phyloP scores from a whole-genome alignment of 1,140 invertebrate species.

The Tetramorium parvispinum region DNA sequence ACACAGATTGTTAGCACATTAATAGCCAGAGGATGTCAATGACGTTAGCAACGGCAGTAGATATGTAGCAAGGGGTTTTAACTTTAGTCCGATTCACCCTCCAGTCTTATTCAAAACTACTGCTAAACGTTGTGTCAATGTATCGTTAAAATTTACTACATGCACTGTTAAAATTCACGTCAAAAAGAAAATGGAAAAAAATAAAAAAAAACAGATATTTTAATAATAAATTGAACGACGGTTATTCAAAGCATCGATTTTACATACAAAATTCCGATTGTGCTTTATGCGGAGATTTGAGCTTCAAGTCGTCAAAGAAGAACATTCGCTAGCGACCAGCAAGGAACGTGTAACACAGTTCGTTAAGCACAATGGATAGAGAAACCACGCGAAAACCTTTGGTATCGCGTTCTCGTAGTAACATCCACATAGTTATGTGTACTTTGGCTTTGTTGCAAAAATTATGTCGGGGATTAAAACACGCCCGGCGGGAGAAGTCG shows the following conservation, averaged over 20 bases:
- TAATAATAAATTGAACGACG: neutral
- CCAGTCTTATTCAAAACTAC: neutral
- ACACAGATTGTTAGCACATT: slow-evolving; percentile 38
- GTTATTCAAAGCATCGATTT: neutral
- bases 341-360: slow-evolving; percentile 17
- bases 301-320: slow-evolving; percentile 4
- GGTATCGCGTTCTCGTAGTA: slow-evolving; percentile 53
- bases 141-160: neutral
- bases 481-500: neutral
- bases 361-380: slow-evolving; percentile 26
- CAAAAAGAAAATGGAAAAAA: neutral
- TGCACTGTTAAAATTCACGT: neutral
- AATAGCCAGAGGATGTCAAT: slow-evolving; percentile 48
- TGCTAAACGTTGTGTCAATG: neutral
- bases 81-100: neutral
- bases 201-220: neutral
- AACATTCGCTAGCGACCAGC: neutral
- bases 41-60: slow-evolving; percentile 19
- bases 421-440: slow-evolving; percentile 35
- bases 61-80: slow-evolving; percentile 20
- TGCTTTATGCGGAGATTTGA: neutral
- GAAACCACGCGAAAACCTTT: slow-evolving; percentile 39
- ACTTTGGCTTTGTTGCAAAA: slow-evolving; percentile 66
- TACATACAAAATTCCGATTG: neutral
- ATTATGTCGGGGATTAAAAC: slow-evolving; percentile 67